Evolutionary conservation across 2,113 vertebrate species (phyloP).

Genomic region (Mobula hypostoma): DNA sequence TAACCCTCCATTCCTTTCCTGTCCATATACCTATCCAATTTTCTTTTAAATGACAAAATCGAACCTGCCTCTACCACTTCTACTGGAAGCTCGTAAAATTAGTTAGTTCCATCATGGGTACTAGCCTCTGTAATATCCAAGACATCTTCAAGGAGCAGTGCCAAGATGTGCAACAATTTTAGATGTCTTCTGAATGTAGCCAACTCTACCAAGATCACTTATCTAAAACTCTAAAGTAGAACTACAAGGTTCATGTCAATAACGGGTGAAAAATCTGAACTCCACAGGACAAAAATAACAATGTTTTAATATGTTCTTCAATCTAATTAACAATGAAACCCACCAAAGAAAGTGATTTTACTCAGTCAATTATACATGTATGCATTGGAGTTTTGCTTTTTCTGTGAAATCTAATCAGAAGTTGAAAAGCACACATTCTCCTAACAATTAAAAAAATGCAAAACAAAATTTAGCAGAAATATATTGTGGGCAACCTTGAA

Average conservation of each 20-base stretch:
- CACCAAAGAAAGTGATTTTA: neutral
- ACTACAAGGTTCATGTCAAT: neutral
- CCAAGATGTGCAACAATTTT: neutral
- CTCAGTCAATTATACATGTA: neutral
- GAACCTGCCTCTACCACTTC: too few species aligned
- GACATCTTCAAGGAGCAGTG: too few species aligned
- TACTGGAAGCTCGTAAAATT: too few species aligned
- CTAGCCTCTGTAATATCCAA: too few species aligned
- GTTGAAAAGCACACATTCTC: neutral
- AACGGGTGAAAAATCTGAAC: neutral
- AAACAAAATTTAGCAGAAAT: neutral
- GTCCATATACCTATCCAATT: too few species aligned
- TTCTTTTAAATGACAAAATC: too few species aligned
- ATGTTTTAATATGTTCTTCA: neutral
- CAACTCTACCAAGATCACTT: neutral
- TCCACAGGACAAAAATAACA: neutral
- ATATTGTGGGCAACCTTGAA: neutral
- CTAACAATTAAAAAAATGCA: neutral
- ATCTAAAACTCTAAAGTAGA: neutral
- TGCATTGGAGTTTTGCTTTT: neutral
- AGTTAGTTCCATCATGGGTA: too few species aligned
- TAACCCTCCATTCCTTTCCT: too few species aligned
- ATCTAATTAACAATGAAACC: neutral
- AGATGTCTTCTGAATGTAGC: neutral
- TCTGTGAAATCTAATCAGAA: neutral